A percentile compares a stretch with the other conserved stretches of the same genome.
These are phyloP conservation scores for Drosophila crucigera DNA, from an alignment of 2,888 invertebrate species.

Conservation along the genomic window DNA sequence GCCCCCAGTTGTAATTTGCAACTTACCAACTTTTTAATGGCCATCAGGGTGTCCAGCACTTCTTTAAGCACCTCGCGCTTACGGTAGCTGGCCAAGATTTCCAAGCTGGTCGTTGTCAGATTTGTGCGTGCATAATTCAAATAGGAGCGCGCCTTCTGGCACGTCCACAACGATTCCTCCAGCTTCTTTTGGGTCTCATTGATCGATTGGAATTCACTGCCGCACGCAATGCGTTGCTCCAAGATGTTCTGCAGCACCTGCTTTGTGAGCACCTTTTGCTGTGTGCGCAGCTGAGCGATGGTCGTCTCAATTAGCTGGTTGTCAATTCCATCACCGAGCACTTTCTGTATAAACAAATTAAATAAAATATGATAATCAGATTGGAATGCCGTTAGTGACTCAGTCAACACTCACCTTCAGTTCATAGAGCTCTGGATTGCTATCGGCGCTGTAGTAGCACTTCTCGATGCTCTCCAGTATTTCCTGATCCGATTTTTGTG, in stretches of 20 bases:
- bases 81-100: slow-evolving; percentile 95
- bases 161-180: slow-evolving; percentile 89
- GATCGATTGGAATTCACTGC: slow-evolving; percentile 92
- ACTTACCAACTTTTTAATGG: slow-evolving; percentile 90
- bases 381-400: not conserved
- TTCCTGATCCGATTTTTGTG: slow-evolving; percentile 85
- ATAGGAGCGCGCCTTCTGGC: slow-evolving; percentile 90
- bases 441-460: slow-evolving; percentile 83
- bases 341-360: slow-evolving; percentile 70
- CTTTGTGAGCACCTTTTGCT: slow-evolving; percentile 92
- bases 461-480: slow-evolving; percentile 84
- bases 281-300: slow-evolving; percentile 82
- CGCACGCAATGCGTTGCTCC: slow-evolving; percentile 95
- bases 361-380: not conserved
- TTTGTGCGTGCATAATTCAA: slow-evolving; percentile 92
- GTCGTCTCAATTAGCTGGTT: slow-evolving; percentile 82
- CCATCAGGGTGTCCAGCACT: slow-evolving; percentile 91
- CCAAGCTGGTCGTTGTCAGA: slow-evolving; percentile 93
- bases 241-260: slow-evolving; percentile 96
- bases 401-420: slow-evolving; percentile 75
- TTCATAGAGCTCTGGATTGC: slow-evolving; percentile 83
- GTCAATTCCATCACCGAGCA: slow-evolving; percentile 81
- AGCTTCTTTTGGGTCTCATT: slow-evolving; percentile 90
- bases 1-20: not conserved
- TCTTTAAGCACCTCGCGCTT: slow-evolving; percentile 94